Evolutionary conservation across 2,888 invertebrate species (phyloP).

Genomic region (Brachyptera risi): DNA sequence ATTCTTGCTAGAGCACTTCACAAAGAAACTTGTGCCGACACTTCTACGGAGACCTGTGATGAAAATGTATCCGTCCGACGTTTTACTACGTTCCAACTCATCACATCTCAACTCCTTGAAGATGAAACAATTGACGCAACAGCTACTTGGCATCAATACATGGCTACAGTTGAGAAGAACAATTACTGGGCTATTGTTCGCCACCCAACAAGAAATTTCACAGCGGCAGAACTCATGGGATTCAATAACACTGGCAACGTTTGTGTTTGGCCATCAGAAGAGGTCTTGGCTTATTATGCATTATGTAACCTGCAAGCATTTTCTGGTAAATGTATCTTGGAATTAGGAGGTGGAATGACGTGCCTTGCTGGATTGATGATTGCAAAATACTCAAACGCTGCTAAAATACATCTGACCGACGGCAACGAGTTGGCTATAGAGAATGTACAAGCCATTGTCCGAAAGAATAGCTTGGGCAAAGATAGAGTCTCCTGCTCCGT

Average conservation of each 20-base stretch:
- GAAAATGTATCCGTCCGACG: constrained; percentile 54
- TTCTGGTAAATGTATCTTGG: constrained; percentile 63
- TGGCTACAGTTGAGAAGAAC: constrained; percentile 47
- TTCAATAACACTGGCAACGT: constrained; percentile 79
- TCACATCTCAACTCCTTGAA: constrained; percentile 45
- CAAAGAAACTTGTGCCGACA: constrained; percentile 22
- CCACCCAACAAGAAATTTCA: constrained; percentile 57
- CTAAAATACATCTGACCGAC: constrained; percentile 66
- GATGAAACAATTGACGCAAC: constrained; percentile 23
- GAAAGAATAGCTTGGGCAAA: constrained; percentile 56
- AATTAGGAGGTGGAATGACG: constrained; percentile 82
- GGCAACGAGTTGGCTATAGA: constrained; percentile 72
- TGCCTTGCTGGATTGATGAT: constrained; percentile 72
- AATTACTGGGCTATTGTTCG: constrained; percentile 56
- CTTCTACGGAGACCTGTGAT: constrained; percentile 39
- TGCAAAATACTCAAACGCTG: constrained; percentile 62
- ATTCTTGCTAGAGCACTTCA: constrained; percentile 61
- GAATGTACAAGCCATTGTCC: constrained; percentile 63
- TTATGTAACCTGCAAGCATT: constrained; percentile 62
- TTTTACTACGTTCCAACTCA: constrained; percentile 56
- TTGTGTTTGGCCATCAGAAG: constrained; percentile 77
- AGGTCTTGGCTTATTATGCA: constrained; percentile 65
- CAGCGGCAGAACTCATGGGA: constrained; percentile 69
- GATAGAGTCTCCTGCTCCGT: constrained; percentile 42
- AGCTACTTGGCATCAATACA: constrained; percentile 57